Percentiles rank a stretch among this genome's conserved stretches.
Evolutionary conservation across 2,113 vertebrate genomes (phyloP).

Genomic region (Strix uralensis): DNA sequence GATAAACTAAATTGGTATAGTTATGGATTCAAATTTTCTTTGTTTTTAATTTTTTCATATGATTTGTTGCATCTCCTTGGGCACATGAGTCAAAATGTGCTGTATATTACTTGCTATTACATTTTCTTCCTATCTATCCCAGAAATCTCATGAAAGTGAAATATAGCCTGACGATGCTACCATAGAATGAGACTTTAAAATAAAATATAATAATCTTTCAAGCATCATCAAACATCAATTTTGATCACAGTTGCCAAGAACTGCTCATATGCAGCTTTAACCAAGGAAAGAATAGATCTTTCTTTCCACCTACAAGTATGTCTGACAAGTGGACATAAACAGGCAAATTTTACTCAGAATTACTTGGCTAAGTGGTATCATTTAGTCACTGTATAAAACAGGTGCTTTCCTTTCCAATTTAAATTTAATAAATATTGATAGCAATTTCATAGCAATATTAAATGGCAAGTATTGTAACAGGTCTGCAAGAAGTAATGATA

Average conservation of each 20-base stretch:
- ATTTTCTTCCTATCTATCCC: background rate
- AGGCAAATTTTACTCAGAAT: background rate
- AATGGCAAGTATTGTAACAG: background rate
- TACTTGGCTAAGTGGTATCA: background rate
- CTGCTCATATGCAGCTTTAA: background rate
- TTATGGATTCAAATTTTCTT: background rate
- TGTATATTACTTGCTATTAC: background rate
- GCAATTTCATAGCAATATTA: background rate
- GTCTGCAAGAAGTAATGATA: background rate
- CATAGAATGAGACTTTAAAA: background rate
- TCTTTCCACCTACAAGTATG: background rate
- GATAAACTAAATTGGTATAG: background rate
- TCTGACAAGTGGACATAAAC: background rate
- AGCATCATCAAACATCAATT: background rate
- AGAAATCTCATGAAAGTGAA: background rate
- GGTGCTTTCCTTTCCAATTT: background rate
- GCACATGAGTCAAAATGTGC: background rate
- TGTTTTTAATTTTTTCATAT: background rate
- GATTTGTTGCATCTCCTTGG: background rate
- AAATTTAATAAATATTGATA: background rate
- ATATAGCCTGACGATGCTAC: background rate
- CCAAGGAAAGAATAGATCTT: background rate
- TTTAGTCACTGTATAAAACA: background rate
- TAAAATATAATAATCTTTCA: slow-evolving; percentile 7
- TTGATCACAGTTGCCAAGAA: background rate